Evolutionary conservation across 2,113 vertebrate genomes (phyloP), one percentile per base, ranked within the genome.

Genomic region (Melierax canorus): DNA sequence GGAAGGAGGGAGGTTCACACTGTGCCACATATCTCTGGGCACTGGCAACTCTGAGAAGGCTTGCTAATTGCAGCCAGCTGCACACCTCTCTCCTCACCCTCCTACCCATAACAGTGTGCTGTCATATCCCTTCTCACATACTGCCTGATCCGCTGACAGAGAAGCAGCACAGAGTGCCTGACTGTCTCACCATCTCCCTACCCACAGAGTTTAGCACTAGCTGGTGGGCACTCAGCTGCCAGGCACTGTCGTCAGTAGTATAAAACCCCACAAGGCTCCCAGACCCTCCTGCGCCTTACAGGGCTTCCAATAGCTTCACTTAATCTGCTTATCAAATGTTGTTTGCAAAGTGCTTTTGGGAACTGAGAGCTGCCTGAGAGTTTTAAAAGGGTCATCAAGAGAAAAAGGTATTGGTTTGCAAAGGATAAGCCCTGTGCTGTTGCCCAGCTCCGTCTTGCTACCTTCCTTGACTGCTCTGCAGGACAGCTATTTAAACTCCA

Each of bases 161-260:
- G 22, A 27, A 19, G 51, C 7, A 13, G 12, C 48, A 51, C 2
- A 7, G 15, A 67, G 17, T 0, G 0, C 45, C 59, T 11, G 18
- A 8, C 11, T 45, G 30, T 8, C 50, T 46, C 22, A 0, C 9
- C 5, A 3, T 36, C 26, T 50, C 41, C 30, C 34, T 56, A 9
- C 9, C 39, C 32, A 59, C 32, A 56, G 71, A 9, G 4, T 51
- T 79, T 36, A 45, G 7, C 1, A 1, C 16, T 84, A 45, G 10
- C 38, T 63, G 22, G 15, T 43, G 66, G 23, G 4, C 30, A 4
- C 11, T 66, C 41, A 24, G 38, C 11, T 5, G 10, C 27, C 62
- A 82, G 53, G 34, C 43, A 53, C 34, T 30, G 15, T 16, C 36
- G 41, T 59, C 4, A 72, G 22, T 14, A 9, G 27, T 50, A 13